phyloP scores from a whole-genome alignment of 2,113 vertebrate genomes.

The Mellivora capensis region DNA sequence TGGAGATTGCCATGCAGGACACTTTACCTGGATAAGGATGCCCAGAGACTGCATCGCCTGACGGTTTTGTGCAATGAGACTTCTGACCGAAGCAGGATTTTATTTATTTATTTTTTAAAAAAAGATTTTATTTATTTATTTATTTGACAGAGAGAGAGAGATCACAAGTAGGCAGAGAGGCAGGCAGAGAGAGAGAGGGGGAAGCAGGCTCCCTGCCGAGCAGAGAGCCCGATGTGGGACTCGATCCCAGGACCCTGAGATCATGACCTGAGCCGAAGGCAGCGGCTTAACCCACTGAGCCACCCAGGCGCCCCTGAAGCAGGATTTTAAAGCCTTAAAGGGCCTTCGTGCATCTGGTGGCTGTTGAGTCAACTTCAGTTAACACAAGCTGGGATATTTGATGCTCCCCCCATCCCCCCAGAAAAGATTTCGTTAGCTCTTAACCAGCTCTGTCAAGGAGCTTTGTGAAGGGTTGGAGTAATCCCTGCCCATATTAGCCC shows the following conservation, averaged over 20 bases:
- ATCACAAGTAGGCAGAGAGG: too few relatives aligned
- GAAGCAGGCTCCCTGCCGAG: too few relatives aligned
- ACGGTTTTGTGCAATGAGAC: background rate
- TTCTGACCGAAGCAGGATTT: background rate
- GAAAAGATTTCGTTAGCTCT: background rate
- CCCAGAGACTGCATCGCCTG: background rate
- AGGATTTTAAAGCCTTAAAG: background rate
- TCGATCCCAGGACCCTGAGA: too few relatives aligned
- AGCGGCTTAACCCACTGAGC: too few relatives aligned
- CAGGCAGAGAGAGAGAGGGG: too few relatives aligned
- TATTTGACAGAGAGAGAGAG: too few relatives aligned
- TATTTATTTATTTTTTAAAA: too few relatives aligned
- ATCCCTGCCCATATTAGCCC: rapidly evolving
- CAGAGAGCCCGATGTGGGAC: too few relatives aligned
- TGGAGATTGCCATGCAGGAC: background rate
- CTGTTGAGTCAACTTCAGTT: background rate
- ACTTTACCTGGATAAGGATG: background rate
- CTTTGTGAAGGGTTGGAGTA: rapidly evolving
- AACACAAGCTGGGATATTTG: background rate
- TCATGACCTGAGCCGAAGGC: too few relatives aligned
- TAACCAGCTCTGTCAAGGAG: background rate
- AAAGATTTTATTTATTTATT: too few relatives aligned
- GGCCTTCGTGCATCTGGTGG: background rate
- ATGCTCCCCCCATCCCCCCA: rapidly evolving
- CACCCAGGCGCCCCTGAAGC: too few relatives aligned